phyloP scores from a whole-genome alignment of 2,797 vertebrate species.

The Mus caroli region DNA sequence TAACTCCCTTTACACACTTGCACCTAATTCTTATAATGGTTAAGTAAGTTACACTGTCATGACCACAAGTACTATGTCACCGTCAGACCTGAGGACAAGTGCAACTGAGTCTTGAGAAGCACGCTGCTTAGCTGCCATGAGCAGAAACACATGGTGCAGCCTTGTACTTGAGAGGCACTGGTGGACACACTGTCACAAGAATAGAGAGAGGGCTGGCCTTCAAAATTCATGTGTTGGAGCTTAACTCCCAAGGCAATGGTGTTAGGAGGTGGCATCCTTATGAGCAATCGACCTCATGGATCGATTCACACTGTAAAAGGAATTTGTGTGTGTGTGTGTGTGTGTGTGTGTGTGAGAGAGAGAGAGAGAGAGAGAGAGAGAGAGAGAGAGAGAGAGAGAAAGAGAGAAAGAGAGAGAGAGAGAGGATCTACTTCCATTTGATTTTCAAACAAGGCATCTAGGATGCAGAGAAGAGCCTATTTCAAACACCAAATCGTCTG shows the following conservation, averaged over 20 bases:
- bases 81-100: not conserved
- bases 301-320: not conserved
- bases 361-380: not conserved
- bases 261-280: not conserved
- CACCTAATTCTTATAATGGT: not conserved
- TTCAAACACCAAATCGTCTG: not conserved
- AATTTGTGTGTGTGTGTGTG: not conserved
- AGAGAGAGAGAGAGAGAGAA: not conserved
- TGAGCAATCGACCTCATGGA: not conserved
- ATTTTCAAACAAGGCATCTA: not conserved
- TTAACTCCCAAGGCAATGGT: not conserved
- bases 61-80: not conserved
- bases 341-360: not conserved
- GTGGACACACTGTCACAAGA: no score
- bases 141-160: accelerated
- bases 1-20: not conserved
- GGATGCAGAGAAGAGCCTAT: not conserved
- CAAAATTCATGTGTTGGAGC: not conserved
- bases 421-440: not conserved
- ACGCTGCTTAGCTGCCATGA: not conserved
- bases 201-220: not conserved
- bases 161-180: accelerated
- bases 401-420: no score
- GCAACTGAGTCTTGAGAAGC: not conserved
- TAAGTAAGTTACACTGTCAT: not conserved